Evolutionary conservation across 2,113 vertebrate genomes (phyloP).

Genomic region (Sialia sialis): DNA sequence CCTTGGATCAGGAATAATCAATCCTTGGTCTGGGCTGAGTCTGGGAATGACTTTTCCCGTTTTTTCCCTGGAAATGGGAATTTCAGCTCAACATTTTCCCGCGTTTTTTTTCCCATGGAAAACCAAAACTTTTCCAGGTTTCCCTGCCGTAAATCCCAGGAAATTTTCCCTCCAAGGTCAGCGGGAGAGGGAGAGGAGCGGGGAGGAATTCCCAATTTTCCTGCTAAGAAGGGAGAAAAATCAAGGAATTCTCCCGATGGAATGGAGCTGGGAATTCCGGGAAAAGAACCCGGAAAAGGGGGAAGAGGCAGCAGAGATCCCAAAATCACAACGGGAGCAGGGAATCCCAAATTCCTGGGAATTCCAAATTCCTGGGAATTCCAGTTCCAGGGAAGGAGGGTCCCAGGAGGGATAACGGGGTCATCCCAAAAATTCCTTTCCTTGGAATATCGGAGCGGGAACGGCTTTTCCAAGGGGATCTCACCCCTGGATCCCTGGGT

Average conservation of each 20-base stretch:
- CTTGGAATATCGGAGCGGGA: slow-evolving; percentile 8
- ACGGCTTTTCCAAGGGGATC: slow-evolving; percentile 20
- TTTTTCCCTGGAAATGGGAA: not conserved
- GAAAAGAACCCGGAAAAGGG: not conserved
- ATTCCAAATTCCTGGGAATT: not conserved
- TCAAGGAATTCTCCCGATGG: not conserved
- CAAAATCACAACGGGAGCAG: not conserved
- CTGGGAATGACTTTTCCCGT: not conserved
- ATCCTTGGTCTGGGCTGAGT: rapidly evolving
- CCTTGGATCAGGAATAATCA: not conserved
- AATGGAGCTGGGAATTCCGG: not conserved
- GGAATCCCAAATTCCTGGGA: not conserved
- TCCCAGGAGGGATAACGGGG: rapidly evolving
- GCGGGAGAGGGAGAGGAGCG: rapidly evolving
- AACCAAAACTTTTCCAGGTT: not conserved
- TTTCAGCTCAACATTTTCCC: not conserved
- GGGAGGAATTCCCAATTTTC: not conserved
- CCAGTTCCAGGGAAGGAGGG: not conserved
- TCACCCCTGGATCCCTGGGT: not conserved
- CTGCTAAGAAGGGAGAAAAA: too few relatives aligned
- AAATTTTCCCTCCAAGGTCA: not conserved
- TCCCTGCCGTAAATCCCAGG: not conserved
- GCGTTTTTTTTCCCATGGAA: not conserved
- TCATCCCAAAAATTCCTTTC: slow-evolving; percentile 46
- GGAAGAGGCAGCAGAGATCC: not conserved